Evolutionary conservation across 2,113 vertebrate species (phyloP).

Genomic region (Siphamia tubifer): DNA sequence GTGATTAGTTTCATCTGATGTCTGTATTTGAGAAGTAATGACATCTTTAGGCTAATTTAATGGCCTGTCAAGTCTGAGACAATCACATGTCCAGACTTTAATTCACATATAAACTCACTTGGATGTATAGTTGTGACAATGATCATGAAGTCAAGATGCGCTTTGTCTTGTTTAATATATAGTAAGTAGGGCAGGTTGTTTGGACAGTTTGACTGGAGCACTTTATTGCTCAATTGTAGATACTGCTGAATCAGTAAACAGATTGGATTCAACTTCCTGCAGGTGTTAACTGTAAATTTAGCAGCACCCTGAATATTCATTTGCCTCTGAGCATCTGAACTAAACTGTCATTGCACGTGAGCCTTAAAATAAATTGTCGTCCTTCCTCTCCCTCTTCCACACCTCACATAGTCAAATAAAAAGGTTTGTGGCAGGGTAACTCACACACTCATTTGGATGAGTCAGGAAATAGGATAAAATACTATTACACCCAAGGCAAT

Average conservation of each 20-base stretch:
- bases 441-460: slow-evolving; percentile 34
- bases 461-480: slow-evolving; percentile 51
- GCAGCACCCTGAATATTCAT: neutral
- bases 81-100: neutral
- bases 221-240: neutral
- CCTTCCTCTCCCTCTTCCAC: slow-evolving; percentile 17
- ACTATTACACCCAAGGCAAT: slow-evolving; percentile 15
- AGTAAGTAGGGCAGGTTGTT: too few species aligned
- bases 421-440: slow-evolving; percentile 2
- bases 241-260: too few species aligned
- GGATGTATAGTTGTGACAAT: neutral
- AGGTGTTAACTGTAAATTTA: neutral
- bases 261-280: too few species aligned
- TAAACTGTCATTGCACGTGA: neutral
- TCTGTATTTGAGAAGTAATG: neutral
- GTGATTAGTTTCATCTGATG: slow-evolving; percentile 37
- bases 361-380: slow-evolving; percentile 9
- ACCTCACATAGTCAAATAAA: neutral
- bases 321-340: neutral
- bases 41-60: slow-evolving; percentile 18
- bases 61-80: neutral
- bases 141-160: neutral
- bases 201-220: neutral
- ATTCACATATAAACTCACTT: neutral
- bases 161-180: too few species aligned